Conservation (phyloP, 2,888 invertebrate genomes). For the Drosophila mimetica region DNA sequence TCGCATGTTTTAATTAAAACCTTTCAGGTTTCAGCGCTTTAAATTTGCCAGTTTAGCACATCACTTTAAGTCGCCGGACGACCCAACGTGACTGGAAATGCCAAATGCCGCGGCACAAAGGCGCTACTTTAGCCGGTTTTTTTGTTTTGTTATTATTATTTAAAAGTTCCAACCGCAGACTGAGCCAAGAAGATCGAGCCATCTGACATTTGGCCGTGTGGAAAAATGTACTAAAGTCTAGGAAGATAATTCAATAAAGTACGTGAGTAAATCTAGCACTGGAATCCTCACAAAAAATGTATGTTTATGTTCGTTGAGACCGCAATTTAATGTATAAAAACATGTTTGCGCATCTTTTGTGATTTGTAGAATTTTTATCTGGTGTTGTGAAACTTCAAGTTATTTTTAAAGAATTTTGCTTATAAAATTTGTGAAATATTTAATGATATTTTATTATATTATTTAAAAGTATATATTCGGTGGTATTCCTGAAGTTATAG, state of each 20-base stretch:
- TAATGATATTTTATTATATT: no score
- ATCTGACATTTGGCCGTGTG: conserved; percentile 16
- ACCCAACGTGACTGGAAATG: conserved; percentile 54
- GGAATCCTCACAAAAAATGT: conserved; percentile 10
- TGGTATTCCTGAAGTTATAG: background rate
- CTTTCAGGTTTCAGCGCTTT: conserved; percentile 30
- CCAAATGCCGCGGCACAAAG: conserved; percentile 46
- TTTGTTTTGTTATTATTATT: conserved; percentile 22
- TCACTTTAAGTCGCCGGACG: conserved; percentile 20
- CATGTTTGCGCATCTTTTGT: background rate
- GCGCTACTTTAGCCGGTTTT: conserved; percentile 60
- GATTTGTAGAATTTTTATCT: background rate
- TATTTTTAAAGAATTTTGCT: background rate
- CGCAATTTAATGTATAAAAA: background rate
- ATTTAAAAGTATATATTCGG: background rate
- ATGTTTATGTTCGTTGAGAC: background rate
- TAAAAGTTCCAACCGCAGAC: conserved; percentile 7
- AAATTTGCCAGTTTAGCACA: conserved; percentile 55
- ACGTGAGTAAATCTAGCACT: conserved; percentile 21
- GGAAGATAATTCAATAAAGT: conserved; percentile 13
- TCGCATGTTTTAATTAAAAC: conserved; percentile 29
- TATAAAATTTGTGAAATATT: background rate
- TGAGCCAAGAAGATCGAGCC: conserved; percentile 21
- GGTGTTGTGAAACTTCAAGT: background rate
- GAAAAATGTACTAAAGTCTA: background rate